Conservation (phyloP, 1,140 invertebrate genomes). For the Rhagoletis pomonella region DNA sequence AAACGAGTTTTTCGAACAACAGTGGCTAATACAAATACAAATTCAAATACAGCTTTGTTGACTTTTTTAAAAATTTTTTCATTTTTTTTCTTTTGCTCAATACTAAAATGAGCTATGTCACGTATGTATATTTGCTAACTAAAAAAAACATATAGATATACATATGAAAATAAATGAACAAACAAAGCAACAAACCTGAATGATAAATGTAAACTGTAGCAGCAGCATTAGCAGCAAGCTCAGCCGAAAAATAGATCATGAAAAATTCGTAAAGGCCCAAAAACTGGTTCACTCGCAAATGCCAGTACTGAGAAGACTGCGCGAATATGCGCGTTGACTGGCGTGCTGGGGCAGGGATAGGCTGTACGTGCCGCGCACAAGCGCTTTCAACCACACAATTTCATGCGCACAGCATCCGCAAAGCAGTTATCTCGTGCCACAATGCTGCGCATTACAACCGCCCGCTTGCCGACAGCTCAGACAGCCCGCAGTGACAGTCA, state of each 20-base stretch:
- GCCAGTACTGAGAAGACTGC: neutral
- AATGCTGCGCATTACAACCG: slow-evolving; percentile 29
- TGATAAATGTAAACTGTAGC: slow-evolving; percentile 48
- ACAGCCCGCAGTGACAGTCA: slow-evolving; percentile 25
- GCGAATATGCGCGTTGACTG: neutral
- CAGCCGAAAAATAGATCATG: neutral
- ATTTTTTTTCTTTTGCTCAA: neutral
- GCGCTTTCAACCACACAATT: neutral
- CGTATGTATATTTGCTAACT: neutral
- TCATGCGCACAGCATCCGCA: neutral
- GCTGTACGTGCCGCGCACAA: slow-evolving; percentile 9
- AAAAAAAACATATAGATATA: neutral
- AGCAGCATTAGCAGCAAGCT: neutral
- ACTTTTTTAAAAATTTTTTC: neutral
- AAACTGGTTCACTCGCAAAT: slow-evolving; percentile 31
- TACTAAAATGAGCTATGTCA: neutral
- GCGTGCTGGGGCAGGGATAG: slow-evolving; percentile 5
- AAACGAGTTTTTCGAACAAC: slow-evolving; percentile 27
- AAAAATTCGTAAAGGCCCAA: slow-evolving; percentile 33
- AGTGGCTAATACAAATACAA: slow-evolving; percentile 39
- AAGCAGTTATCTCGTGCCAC: slow-evolving; percentile 39
- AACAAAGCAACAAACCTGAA: slow-evolving; percentile 9
- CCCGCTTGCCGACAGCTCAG: neutral
- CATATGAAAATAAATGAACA: slow-evolving; percentile 3
- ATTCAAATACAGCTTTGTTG: slow-evolving; percentile 13